Evolutionary conservation across 1,140 invertebrate species (phyloP).

Genomic region (Zaprionus kolodkinae): DNA sequence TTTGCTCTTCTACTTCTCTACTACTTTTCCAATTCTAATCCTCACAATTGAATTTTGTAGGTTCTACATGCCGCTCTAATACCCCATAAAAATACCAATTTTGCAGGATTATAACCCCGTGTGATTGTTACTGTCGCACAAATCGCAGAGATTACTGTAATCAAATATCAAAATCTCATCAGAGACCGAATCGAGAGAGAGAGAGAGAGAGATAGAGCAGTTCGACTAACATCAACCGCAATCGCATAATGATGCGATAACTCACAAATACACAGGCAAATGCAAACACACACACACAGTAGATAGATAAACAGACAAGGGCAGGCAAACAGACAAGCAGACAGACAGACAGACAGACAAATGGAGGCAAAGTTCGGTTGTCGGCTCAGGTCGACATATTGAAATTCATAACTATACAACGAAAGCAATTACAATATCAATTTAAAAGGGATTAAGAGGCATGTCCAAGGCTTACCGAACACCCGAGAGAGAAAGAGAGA

Average conservation of each 20-base stretch:
- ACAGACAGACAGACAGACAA: conserved; percentile 33
- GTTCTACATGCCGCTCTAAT: background rate
- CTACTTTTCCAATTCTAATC: background rate
- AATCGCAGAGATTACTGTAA: conserved; percentile 4
- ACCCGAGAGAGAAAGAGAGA: background rate
- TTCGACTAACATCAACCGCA: conserved; percentile 29
- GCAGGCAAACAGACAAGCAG: background rate
- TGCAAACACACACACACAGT: conserved; percentile 14
- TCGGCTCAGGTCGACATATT: conserved; percentile 59
- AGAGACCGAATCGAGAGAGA: conserved; percentile 8
- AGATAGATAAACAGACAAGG: background rate
- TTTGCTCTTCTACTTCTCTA: too few relatives aligned
- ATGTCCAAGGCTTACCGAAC: conserved; percentile 40
- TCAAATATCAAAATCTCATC: conserved; percentile 27
- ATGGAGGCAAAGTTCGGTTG: conserved; percentile 25
- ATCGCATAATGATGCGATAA: conserved; percentile 35
- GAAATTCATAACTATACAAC: conserved; percentile 78
- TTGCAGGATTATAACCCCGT: background rate
- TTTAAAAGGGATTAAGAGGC: conserved; percentile 80
- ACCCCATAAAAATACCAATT: background rate
- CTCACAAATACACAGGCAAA: conserved; percentile 2
- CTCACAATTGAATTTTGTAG: background rate
- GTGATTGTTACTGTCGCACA: conserved; percentile 1
- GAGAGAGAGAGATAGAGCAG: conserved; percentile 4
- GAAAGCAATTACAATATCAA: conserved; percentile 82